phyloP scores from a whole-genome alignment of 2,113 vertebrate genomes.

The Callocephalon fimbriatum region DNA sequence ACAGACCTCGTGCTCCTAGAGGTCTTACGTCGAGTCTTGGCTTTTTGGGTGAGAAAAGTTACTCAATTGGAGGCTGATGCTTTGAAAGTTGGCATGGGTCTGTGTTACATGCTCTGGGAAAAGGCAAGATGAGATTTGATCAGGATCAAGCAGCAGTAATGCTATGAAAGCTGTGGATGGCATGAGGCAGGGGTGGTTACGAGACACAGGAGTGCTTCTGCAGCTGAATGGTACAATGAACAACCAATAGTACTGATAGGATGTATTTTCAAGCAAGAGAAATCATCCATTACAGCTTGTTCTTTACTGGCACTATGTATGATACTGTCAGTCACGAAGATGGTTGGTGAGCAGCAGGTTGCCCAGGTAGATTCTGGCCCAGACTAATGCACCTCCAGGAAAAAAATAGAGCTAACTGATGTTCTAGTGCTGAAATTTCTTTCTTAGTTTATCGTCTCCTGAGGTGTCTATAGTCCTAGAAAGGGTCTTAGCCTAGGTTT shows the following conservation, averaged over 20 bases:
- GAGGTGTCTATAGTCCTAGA: not conserved
- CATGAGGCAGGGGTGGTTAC: not conserved
- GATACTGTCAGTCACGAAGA: accelerated
- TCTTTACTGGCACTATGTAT: not conserved
- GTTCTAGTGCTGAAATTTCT: not conserved
- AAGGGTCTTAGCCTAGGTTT: not conserved
- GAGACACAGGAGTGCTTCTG: not conserved
- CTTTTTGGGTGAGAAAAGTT: not conserved
- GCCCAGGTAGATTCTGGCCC: not conserved
- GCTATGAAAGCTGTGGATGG: not conserved
- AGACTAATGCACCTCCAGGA: not conserved
- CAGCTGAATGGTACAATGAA: not conserved
- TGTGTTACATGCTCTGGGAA: not conserved
- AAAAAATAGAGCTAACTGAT: not conserved
- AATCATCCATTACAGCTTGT: not conserved
- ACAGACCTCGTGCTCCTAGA: accelerated
- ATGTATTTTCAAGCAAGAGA: not conserved
- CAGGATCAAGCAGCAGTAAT: not conserved
- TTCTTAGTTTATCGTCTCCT: not conserved
- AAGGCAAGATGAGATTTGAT: not conserved
- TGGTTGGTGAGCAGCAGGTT: not conserved
- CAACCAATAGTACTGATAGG: not conserved
- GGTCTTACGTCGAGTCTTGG: not conserved
- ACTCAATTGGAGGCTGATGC: not conserved
- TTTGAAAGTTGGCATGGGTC: not conserved